Evolutionary conservation across 2,888 invertebrate genomes (phyloP).

Genomic region (Aphodius granarius): DNA sequence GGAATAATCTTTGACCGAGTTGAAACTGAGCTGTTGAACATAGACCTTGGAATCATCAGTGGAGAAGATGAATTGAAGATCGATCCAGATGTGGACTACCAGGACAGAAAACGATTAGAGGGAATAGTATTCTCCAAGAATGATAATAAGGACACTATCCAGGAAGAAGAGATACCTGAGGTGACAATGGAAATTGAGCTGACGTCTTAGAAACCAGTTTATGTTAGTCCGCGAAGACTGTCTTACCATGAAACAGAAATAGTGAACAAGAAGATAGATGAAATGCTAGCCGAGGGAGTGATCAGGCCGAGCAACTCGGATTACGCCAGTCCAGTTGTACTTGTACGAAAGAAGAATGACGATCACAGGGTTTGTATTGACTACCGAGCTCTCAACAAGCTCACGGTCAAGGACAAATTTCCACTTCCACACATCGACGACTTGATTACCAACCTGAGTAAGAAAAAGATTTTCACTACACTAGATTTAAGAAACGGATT

Average conservation of each 20-base stretch:
- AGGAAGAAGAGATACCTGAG: too few species aligned
- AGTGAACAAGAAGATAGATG: neutral
- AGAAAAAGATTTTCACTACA: conserved; percentile 16
- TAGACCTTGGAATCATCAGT: neutral
- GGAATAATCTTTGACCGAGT: neutral
- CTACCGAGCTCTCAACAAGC: conserved; percentile 29
- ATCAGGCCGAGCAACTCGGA: conserved; percentile 28
- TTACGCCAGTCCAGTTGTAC: conserved; percentile 29
- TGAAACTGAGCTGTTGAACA: neutral
- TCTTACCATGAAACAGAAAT: neutral
- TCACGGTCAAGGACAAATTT: conserved; percentile 28
- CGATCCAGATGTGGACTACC: neutral
- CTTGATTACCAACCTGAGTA: conserved; percentile 20
- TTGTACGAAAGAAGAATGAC: conserved; percentile 28
- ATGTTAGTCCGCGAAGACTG: neutral
- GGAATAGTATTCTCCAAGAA: too few species aligned
- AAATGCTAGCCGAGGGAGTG: conserved; percentile 15
- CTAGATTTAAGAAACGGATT: conserved; percentile 22
- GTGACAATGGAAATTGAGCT: neutral
- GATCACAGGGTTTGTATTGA: conserved; percentile 29
- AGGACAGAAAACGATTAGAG: too few species aligned
- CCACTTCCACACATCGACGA: conserved; percentile 31
- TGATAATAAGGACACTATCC: too few species aligned
- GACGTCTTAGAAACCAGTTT: neutral
- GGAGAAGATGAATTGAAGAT: neutral